Percentiles rank a stretch among this genome's conserved stretches.
Conservation (phyloP, 2,888 invertebrate species). For the Caenorhabditis drosophilae region DNA sequence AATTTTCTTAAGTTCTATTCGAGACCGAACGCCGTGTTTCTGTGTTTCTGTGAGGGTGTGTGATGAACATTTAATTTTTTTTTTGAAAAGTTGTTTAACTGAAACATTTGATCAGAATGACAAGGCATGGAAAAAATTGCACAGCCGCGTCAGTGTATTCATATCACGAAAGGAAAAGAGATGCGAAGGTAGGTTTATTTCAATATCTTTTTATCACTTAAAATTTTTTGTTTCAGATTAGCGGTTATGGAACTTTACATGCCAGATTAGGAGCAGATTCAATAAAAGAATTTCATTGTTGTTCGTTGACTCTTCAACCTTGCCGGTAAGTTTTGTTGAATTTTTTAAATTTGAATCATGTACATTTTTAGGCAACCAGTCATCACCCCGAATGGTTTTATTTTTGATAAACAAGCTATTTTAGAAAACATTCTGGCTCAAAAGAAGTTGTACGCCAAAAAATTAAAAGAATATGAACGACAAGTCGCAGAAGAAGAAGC, state of each 20-base stretch:
- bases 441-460: constrained; percentile 86
- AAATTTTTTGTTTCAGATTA: constrained; percentile 68
- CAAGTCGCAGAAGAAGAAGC: constrained; percentile 54
- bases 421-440: constrained; percentile 91
- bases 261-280: constrained; percentile 89
- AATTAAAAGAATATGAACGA: constrained; percentile 85
- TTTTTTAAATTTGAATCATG: too few relatives aligned
- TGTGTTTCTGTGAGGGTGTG: too few relatives aligned
- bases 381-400: constrained; percentile 78
- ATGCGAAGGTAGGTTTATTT: constrained; percentile 76
- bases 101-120: too few relatives aligned
- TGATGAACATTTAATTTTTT: too few relatives aligned
- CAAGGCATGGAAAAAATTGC: constrained; percentile 92
- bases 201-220: background rate
- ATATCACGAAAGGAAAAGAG: constrained; percentile 95
- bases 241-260: constrained; percentile 81
- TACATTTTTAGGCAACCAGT: constrained; percentile 76
- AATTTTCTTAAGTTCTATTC: too few relatives aligned
- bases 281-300: constrained; percentile 94
- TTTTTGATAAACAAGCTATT: constrained; percentile 96
- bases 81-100: too few relatives aligned
- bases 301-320: constrained; percentile 93
- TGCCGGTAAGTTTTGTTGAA: too few relatives aligned
- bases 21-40: too few relatives aligned
- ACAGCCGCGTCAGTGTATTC: constrained; percentile 98